Base-by-base conservation (phyloP, 2,113 vertebrate genomes). In the Phylloscopus trochilus region DNA sequence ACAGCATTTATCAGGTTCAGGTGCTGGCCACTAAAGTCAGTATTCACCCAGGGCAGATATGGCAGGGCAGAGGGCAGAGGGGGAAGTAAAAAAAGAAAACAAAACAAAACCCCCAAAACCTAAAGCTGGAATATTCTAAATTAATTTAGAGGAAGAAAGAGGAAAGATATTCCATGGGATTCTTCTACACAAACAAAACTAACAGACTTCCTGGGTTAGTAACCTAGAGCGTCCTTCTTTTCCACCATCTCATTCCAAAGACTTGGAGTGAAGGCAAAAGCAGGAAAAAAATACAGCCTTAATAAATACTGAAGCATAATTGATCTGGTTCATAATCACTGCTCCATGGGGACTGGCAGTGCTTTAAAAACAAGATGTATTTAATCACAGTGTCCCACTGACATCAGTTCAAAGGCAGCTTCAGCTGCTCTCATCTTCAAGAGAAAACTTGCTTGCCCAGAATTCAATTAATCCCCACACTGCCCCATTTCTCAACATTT, bases 321-420 rank as follows among this genome's bases (percentile, higher is more conserved):
- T 88, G 69, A 73, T 79, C 51, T 87, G 31, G 30, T 85, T 70
- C 55, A 55, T 87, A 91, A 95, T 70, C 83, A 83, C 9, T 13
- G n/a, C 31, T 64, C 53, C 70, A 49, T 52, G 18, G 68, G 49
- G 80, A 87, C n/a, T 3, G 0, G 41, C 35, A 90, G n/a, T 0
- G 1, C 69, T 90, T 91, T 93, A 94, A 86, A 87, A 96, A 93
- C 59, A 96, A 79, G 52, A 60, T 82, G 72, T 67, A 60, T 69
- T 94, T 92, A 96, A 95, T 96, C 83, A 96, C 37, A 47, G 44
- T 26, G 62, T 94, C 58, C 35, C 90, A 93, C n/a, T 80, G 83
- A 95, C 62, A 91, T 39, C 55, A 59, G 69, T 95, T 95, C 90
- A 94, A 95, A 89, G 66, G 56, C 67, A 75, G 59, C 53, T 87